Evolutionary conservation across 2,113 vertebrate species (phyloP).

Genomic region (Peromyscus polionotus): DNA sequence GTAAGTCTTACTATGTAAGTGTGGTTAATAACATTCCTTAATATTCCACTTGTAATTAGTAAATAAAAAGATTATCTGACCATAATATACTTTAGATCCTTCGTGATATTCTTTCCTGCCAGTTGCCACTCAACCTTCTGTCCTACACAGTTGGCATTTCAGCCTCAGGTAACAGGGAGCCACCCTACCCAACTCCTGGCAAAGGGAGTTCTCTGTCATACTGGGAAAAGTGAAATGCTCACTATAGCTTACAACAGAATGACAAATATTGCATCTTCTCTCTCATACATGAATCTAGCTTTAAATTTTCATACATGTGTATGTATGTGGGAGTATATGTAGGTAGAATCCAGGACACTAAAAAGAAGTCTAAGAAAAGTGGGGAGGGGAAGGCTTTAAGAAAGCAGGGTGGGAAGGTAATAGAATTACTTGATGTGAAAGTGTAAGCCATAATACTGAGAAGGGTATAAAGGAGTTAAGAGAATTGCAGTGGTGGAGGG

Average conservation of each 20-base stretch:
- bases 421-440: not conserved
- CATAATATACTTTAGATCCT: not conserved
- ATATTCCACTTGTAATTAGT: slow-evolving; percentile 37
- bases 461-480: not conserved
- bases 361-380: not conserved
- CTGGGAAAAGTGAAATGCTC: not conserved
- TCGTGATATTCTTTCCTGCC: not conserved
- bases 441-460: not conserved
- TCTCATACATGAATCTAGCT: not conserved
- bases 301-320: not conserved
- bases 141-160: not conserved
- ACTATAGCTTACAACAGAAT: not conserved
- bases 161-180: not conserved
- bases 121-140: not conserved
- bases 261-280: not conserved
- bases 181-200: not conserved
- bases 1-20: slow-evolving; percentile 13
- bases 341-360: not conserved
- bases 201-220: not conserved
- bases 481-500: not conserved
- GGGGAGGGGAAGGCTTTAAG: not conserved
- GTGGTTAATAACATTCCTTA: not conserved
- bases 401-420: not conserved
- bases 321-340: not conserved
- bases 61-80: not conserved